Conservation (phyloP, 2,888 invertebrate species). For the Morinoia aosen region DNA sequence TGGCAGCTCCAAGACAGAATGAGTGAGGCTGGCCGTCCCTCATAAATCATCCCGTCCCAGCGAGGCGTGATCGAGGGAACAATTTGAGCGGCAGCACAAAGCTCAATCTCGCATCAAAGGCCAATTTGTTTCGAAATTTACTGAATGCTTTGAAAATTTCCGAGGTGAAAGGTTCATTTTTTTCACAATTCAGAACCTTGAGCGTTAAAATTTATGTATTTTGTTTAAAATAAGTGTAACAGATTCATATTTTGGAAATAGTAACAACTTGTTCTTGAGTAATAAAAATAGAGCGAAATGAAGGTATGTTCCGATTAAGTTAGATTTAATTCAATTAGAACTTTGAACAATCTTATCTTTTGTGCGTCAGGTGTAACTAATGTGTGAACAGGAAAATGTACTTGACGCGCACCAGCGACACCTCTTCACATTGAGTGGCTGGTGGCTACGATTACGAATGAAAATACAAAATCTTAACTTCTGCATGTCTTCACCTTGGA, state of each 20-base stretch:
- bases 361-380: no score
- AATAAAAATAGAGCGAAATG: no score
- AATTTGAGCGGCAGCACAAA: background rate
- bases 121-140: background rate
- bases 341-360: no score
- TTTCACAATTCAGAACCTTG: no score
- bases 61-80: background rate
- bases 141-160: background rate
- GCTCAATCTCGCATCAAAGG: background rate
- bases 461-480: background rate
- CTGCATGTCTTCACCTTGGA: background rate
- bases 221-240: no score
- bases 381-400: background rate
- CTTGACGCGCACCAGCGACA: background rate
- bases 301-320: no score
- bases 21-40: background rate
- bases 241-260: no score
- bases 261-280: no score
- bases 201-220: no score
- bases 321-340: no score
- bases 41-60: background rate
- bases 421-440: background rate
- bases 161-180: background rate
- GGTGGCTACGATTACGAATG: background rate
- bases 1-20: background rate